Base-by-base conservation (phyloP, 1,140 invertebrate species). In the Drosophila kikkawai region DNA sequence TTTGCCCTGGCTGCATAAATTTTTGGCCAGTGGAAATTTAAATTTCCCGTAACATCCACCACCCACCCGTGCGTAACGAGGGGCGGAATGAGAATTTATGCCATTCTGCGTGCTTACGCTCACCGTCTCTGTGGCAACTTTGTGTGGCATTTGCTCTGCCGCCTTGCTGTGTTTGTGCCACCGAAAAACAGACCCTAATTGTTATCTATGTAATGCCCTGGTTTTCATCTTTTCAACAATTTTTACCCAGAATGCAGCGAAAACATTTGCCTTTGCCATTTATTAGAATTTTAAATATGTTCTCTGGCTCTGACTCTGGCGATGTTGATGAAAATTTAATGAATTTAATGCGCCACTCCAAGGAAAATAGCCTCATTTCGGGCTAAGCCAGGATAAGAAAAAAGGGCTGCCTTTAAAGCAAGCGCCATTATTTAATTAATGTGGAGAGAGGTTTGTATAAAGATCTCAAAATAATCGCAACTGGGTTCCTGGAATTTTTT, bases 211-310 rank as follows among this genome's bases (percentile, higher is more conserved):
- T 75, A 63, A 60, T 63, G 74, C 68, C 34, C 37, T 32, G 70
- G 65, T 60, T 86, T 68, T 44, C 79, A 65, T 86, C 83, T 82
- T 73, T 76, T 76, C 39, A 57, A 57, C 58, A 64, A 73, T 74
- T 73, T 76, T 65, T 65, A 37, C n/a, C 44, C 48, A 64, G 82
- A 70, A 67, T 82, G 61, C 79, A 73, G 59, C 65, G 66, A 67
- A 86, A 79, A 64, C 63, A 87, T 83, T 87, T 71, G 59, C 60
- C 50, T 73, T 67, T 66, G 59, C 74, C 68, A 80, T 87, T 88
- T 74, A 67, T 88, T 78, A 83, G 80, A 88, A 87, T 88, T 80
- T 80, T 80, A 88, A 88, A 88, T 88, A 87, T 84, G 84, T 76
- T 53, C 37, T 57, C 50, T 29, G 26, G 26, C 26, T 68, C 19